Evolutionary conservation across 2,113 vertebrate genomes (phyloP).

Genomic region (Echinops telfairi): DNA sequence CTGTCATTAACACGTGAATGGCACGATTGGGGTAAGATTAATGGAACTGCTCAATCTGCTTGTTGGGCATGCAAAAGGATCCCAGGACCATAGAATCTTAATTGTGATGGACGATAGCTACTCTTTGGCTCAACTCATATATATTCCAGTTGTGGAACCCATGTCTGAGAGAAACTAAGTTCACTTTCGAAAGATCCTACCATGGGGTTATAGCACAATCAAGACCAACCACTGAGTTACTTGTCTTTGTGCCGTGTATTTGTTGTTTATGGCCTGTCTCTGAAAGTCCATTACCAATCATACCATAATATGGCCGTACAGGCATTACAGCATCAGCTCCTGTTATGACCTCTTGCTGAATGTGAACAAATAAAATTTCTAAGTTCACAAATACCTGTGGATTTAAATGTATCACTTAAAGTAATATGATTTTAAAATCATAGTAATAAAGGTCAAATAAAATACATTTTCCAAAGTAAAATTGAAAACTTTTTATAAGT

Average conservation of each 20-base stretch:
- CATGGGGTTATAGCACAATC: neutral
- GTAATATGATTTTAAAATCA: neutral
- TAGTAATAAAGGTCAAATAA: neutral
- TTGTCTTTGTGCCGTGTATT: neutral
- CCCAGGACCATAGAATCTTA: slow-evolving; percentile 4
- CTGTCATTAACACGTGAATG: neutral
- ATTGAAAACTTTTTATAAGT: neutral
- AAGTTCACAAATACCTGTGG: neutral
- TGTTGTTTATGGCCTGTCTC: neutral
- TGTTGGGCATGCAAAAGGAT: neutral
- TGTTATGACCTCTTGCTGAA: neutral
- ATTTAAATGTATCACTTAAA: slow-evolving; percentile 22
- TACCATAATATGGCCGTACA: accelerated
- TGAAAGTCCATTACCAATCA: neutral
- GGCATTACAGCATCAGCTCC: neutral
- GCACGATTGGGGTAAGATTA: neutral
- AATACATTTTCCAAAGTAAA: neutral
- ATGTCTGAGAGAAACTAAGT: neutral
- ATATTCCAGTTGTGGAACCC: neutral
- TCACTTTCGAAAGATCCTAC: neutral
- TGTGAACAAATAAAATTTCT: neutral
- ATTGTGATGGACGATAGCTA: neutral
- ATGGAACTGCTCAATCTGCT: neutral
- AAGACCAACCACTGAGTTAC: neutral
- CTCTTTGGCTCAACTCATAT: neutral